These are phyloP conservation scores for Anneissia japonica DNA, from an alignment of 35 echinoderm and acorn worm species.

Conservation along the genomic window DNA sequence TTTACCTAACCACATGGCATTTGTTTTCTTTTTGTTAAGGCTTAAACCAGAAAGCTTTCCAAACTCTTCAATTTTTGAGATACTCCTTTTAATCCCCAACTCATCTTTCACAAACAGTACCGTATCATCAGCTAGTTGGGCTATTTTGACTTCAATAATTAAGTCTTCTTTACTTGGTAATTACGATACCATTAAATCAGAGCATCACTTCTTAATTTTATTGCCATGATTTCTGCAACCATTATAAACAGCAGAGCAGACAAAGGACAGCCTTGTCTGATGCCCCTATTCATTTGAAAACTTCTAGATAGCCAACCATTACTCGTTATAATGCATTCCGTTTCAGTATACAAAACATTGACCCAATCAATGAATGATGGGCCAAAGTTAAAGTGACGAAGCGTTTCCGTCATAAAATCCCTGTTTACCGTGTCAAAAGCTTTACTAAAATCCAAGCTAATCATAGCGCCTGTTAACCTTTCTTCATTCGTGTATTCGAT, in stretches of 20 bases:
- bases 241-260: not conserved
- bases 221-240: not conserved
- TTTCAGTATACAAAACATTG: too few relatives aligned
- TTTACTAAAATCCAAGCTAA: not conserved
- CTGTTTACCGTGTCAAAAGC: not conserved
- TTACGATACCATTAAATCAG: too few relatives aligned
- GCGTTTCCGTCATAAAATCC: not conserved
- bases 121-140: too few relatives aligned
- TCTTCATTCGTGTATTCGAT: too few relatives aligned
- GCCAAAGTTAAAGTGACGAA: not conserved
- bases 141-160: too few relatives aligned
- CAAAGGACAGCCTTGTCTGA: not conserved
- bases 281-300: not conserved
- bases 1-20: too few relatives aligned
- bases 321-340: not conserved
- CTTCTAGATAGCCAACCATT: not conserved
- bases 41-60: too few relatives aligned
- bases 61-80: too few relatives aligned
- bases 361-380: not conserved
- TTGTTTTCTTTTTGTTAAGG: too few relatives aligned
- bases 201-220: not conserved
- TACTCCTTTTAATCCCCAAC: too few relatives aligned
- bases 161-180: too few relatives aligned
- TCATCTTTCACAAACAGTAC: too few relatives aligned
- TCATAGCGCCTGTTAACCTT: not conserved